These are phyloP conservation scores for Axea sp. DNA, from an alignment of 2,888 invertebrate genomes.

Conservation along the genomic window DNA sequence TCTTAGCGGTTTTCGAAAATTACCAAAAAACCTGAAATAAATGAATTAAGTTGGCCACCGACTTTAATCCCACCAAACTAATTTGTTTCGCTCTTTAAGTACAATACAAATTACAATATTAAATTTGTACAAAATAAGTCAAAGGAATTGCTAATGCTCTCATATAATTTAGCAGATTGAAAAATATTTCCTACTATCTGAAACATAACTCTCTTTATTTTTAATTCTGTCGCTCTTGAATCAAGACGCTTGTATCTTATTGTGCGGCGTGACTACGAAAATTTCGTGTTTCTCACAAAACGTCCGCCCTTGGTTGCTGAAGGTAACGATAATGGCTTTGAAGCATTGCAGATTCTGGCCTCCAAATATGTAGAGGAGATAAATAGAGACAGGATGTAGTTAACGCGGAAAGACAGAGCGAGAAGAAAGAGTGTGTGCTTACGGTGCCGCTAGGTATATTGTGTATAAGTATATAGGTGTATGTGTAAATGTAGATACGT, in stretches of 20 bases:
- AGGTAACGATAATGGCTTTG: conserved; percentile 75
- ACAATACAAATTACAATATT: too few relatives aligned
- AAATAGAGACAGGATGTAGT: conserved; percentile 26
- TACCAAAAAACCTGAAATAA: conserved; percentile 1
- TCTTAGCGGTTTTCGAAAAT: conserved; percentile 1
- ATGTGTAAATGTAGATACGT: conserved; percentile 3
- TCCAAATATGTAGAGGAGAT: conserved; percentile 44
- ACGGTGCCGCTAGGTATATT: conserved; percentile 18
- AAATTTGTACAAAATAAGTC: too few relatives aligned
- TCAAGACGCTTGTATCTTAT: conserved; percentile 35
- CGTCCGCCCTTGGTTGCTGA: conserved; percentile 54
- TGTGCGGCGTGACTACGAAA: conserved; percentile 37
- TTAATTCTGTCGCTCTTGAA: conserved; percentile 36
- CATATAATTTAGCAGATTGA: neutral
- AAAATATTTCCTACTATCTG: neutral
- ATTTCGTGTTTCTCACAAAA: conserved; percentile 47
- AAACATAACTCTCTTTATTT: conserved; percentile 15
- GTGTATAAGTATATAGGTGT: conserved; percentile 8
- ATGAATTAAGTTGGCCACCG: conserved; percentile 2
- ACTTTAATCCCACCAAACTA: conserved; percentile 1
- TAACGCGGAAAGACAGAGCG: conserved; percentile 36
- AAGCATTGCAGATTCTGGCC: conserved; percentile 69
- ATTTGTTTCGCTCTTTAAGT: too few relatives aligned
- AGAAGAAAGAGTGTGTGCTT: conserved; percentile 14
- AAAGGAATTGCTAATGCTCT: too few relatives aligned